Evolutionary conservation across 1,140 invertebrate species (phyloP), one percentile per base, ranked within the genome.

Genomic region (Gryllus bimaculatus): DNA sequence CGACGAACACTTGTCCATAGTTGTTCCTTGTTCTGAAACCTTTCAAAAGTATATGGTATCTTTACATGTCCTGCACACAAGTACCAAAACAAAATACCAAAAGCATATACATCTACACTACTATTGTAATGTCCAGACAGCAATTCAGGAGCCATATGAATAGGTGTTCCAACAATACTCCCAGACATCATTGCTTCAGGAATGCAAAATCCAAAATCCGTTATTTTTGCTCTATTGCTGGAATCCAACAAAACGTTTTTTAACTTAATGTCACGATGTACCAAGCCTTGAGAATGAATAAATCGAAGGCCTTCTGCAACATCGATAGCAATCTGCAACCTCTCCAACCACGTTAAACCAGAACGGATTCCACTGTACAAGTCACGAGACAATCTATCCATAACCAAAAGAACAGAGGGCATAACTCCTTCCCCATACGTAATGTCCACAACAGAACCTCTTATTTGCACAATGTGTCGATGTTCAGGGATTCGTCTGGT

Each of bases 121-220:
- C 92, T 93, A 83, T 96, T 93, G 83, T 97, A 97, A 81, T 91
- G 89, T 0, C 93, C 92, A 73, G 90, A 91, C 74, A 96, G 89
- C 26, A 97, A 88, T 87, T 97, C 95, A 0, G 95, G 95, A 48
- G 95, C 94, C 95, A 97, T 97, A 84, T 97, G 95, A 80, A 96
- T 94, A 0, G 95, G 95, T 8, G 95, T 96, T 20, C 95, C 95
- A 12, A 95, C 93, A 78, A 95, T 90, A 81, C 92, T 94, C 15
- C 92, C 95, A 8, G 93, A 95, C 90, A 97, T 95, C 91, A 97
- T 95, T 0, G 95, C 94, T 85, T 94, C 94, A 0, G 95, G 94
- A 82, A 96, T 95, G 84, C 95, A 97, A 87, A 97, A 97, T 3
- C 95, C 95, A 8, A 97, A 89, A 87, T 97, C 95, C 0, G 95